These are phyloP conservation scores for Drosophila takahashii DNA, from an alignment of 1,140 invertebrate genomes.

Conservation along the genomic window DNA sequence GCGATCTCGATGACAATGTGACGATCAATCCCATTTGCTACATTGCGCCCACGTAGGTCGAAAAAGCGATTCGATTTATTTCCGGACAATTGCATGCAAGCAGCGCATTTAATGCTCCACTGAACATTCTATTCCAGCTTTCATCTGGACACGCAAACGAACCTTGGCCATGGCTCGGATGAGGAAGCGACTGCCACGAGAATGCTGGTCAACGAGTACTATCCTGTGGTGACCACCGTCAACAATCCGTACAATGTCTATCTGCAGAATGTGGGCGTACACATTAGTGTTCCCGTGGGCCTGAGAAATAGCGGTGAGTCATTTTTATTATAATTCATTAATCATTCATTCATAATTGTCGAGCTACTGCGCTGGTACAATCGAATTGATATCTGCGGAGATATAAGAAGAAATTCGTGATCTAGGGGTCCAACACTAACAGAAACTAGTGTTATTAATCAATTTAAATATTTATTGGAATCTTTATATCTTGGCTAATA, in stretches of 20 bases:
- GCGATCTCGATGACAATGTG: slow-evolving; percentile 82
- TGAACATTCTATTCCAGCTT: slow-evolving; percentile 66
- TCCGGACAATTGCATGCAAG: slow-evolving; percentile 27
- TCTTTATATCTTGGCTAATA: not conserved
- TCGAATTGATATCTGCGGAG: too few species aligned
- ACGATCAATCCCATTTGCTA: slow-evolving; percentile 81
- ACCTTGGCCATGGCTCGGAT: slow-evolving; percentile 55
- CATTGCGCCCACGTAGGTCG: slow-evolving; percentile 83
- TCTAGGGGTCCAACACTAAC: too few species aligned
- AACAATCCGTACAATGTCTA: slow-evolving; percentile 80
- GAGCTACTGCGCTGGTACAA: too few species aligned
- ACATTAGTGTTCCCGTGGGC: slow-evolving; percentile 72
- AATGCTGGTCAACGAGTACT: slow-evolving; percentile 84
- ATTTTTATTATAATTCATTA: too few species aligned
- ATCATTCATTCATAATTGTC: too few species aligned
- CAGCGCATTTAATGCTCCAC: slow-evolving; percentile 49
- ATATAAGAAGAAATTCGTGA: too few species aligned
- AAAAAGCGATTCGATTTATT: slow-evolving; percentile 43
- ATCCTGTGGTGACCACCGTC: slow-evolving; percentile 71
- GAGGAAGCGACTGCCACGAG: slow-evolving; percentile 26
- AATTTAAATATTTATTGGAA: not conserved
- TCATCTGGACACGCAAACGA: slow-evolving; percentile 82
- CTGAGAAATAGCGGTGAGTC: slow-evolving; percentile 78
- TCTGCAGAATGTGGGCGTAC: slow-evolving; percentile 78
- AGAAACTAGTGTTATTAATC: too few species aligned